Base-by-base conservation (phyloP, 2,113 vertebrate species). In the Anser cygnoides region DNA sequence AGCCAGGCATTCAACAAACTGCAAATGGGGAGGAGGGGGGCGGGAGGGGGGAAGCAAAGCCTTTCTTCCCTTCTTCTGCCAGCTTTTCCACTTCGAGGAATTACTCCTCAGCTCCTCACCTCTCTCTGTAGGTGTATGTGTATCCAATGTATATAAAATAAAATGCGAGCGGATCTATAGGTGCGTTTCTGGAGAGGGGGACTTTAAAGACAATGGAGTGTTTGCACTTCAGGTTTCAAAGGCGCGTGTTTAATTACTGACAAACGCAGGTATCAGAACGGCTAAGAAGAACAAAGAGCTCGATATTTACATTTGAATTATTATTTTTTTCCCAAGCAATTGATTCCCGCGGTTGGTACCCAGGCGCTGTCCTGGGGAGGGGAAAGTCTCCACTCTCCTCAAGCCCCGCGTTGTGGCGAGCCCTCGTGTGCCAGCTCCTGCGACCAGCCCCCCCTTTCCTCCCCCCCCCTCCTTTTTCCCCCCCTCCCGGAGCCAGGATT, bases 1-100 rank as follows among this genome's bases (percentile, higher is more conserved):
- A 98, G 96, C 76, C 89, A 98, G 97, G 93, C 97, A 94, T 98
- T 98, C 98, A 98, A 98, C 96, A 97, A 98, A 98, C 97, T 98
- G 98, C 97, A 98, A 98, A 98, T 97, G 97, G 97, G 87, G 93
- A 94, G 70, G 83, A 93, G 87, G 89, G 95, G 65, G 78, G 94
- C 92, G 96, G 88, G 90, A 95, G 66, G 66, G 95, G 87, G 86
- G 82, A 52, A 80, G 96, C 94, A 84, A 94, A 98, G 98, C 98
- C 97, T 98, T 97, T 97, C 97, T 98, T 97, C 96, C 97, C 98
- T 97, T 96, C 96, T 97, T 97, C 80, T 86, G 92, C 96, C 91
- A 96, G 94, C 94, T 96, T 97, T 96, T 93, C 90, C 95, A 96
- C 96, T 98, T 97, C 94, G 78, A 97, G 96, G 95, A 97, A 97